Percentiles rank a stretch among this genome's conserved stretches.
Conservation (phyloP, 2,888 invertebrate species). For the Lasioglossum pauxillum region DNA sequence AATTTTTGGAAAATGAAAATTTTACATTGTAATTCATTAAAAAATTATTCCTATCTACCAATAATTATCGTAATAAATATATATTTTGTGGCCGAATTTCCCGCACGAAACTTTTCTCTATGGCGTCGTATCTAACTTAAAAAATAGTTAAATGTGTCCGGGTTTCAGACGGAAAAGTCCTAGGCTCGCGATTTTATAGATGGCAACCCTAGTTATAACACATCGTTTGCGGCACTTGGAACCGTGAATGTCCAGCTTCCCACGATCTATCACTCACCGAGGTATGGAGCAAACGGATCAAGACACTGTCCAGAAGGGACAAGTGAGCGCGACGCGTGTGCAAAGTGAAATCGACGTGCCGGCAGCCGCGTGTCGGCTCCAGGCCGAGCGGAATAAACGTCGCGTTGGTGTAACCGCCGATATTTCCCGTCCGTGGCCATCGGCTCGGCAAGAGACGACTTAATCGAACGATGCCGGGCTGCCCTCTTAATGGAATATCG, state of each 20-base stretch:
- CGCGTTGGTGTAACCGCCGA: constrained; percentile 68
- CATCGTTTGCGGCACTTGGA: neutral
- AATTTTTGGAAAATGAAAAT: no score
- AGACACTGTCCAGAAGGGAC: constrained; percentile 22
- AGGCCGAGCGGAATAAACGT: constrained; percentile 67
- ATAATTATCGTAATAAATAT: no score
- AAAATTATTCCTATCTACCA: no score
- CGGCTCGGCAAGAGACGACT: constrained; percentile 67
- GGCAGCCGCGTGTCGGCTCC: constrained; percentile 71
- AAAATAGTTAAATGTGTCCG: no score
- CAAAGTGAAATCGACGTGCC: constrained; percentile 73
- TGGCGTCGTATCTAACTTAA: no score
- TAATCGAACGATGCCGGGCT: constrained; percentile 68
- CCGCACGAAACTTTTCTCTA: no score
- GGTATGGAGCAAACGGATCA: constrained; percentile 18
- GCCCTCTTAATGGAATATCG: constrained; percentile 71
- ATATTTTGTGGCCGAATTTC: no score
- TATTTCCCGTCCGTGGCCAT: constrained; percentile 75
- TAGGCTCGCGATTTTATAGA: no score
- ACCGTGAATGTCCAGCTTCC: neutral
- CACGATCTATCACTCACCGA: neutral
- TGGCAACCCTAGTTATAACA: neutral
- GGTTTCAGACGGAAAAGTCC: no score
- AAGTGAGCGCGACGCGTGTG: constrained; percentile 48
- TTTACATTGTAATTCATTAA: no score